Evolutionary conservation across 2,113 vertebrate species (phyloP), one percentile per base, ranked within the genome.

Genomic region (Perccottus glenii): DNA sequence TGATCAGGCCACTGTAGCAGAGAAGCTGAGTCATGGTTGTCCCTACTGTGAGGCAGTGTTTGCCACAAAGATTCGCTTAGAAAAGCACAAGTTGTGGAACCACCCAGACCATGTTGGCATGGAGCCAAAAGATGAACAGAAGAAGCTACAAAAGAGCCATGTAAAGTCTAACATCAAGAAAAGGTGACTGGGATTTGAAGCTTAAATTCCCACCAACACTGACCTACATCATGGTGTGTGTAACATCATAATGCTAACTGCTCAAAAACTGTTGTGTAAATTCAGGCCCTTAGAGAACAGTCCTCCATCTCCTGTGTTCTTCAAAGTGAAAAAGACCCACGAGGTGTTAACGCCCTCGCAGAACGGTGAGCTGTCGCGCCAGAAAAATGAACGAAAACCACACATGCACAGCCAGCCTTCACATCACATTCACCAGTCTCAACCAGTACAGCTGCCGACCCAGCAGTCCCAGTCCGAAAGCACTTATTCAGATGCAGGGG

Each of bases 21-120:
- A 96, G 91, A 96, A 93, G 88, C 90, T 95, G 90, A 94, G 94
- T 4, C 95, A 97, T 48, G 89, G 94, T 0, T 99, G 97, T 77
- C 93, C 92, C 0, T 95, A 94, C 90, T 99, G 97, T 0, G 95
- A 98, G 90, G 96, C 97, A 0, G 92, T 93, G 57, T 99, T 99
- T 85, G 94, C 94, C 72, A 96, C 97, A 67, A 98, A 97, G 87
- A 95, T 96, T 10, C 97, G 96, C 78, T 92, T 98, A 83, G 94
- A 98, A 82, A 98, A 99, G 82, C 97, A 98, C 86, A 94, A 94
- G 53, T 89, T 94, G 60, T 98, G 96, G 96, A 98, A 97, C 84
- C 97, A 99, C 75, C 90, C 95, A 63, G 95, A 98, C 60, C 87
- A 90, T 40, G 92, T 92, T 55, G 78, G 58, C 48, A 70, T 82